Evolutionary conservation across 2,797 vertebrate genomes (phyloP), one percentile per base, ranked within the genome.

Genomic region (Sarcoramphus papa): DNA sequence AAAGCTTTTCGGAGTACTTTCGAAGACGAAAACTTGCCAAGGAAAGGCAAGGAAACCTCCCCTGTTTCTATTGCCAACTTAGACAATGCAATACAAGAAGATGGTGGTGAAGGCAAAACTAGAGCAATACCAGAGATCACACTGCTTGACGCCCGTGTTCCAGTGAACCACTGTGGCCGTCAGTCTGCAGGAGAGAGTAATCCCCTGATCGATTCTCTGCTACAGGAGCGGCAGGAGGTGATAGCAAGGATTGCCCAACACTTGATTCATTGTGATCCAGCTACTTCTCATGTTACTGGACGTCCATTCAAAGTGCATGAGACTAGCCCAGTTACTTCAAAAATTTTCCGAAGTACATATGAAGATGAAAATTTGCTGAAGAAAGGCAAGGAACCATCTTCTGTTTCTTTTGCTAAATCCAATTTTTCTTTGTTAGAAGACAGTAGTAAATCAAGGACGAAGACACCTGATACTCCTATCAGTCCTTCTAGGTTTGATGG

Each of bases 161-260:
- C 98, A 35, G 97, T 97, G 64, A 98, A 95, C 90, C 97, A 92
- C 24, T 97, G 98, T 69, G 97, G 98, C 43, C 98, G 95, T 54
- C 98, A 97, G 12, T 20, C 93, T 0, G 69, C 97, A 35, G 98
- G 97, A 14, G 99, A 99, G 96, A 97, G 98, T 2, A 99, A 99
- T 96, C 99, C 99, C 53, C 97, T 99, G 93, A 99, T 99, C 24
- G 99, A 98, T 72, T 99, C 99, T 31, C 97, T 99, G 97, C 99
- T 99, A 89, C 99, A 99, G 97, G 99, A 99, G 96, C 98, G 99
- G 80, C 99, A 99, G 97, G 99, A 99, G 84, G 99, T 99, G 62
- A 99, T 99, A 31, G 99, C 99, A 85, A 99, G 99, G 95, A 99
- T 99, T 48, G 99, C 99, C 76, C 99, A 99, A 43, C 99, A 99